These are phyloP conservation scores for Nycticebus coucang DNA, from an alignment of 2,113 vertebrate genomes.

Conservation along the genomic window DNA sequence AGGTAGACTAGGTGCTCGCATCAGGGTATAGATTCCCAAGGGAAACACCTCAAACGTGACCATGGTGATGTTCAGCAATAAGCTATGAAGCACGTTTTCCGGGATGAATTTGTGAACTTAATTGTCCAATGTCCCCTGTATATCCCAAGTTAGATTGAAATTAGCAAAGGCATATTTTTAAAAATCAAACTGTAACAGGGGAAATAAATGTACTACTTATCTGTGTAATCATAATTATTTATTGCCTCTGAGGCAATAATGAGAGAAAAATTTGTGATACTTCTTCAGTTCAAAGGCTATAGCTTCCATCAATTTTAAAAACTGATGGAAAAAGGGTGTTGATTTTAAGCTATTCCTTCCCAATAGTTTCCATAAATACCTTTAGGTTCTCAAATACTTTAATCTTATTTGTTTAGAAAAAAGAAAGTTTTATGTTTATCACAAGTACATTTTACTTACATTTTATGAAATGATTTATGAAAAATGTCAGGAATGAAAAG, in stretches of 20 bases:
- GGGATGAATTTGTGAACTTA: no score
- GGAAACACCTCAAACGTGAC: no score
- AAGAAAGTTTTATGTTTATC: background rate
- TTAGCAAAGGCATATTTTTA: background rate
- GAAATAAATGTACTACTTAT: background rate
- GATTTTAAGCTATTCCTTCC: background rate
- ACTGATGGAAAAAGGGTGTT: background rate
- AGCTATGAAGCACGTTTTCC: no score
- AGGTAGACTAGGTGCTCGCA: no score
- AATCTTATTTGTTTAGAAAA: background rate
- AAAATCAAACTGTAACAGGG: conserved; percentile 9
- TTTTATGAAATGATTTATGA: conserved; percentile 8
- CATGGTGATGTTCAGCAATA: no score
- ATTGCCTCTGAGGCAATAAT: background rate
- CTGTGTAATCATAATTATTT: conserved; percentile 5
- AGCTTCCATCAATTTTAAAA: background rate
- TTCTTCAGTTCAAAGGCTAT: background rate
- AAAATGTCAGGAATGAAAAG: background rate
- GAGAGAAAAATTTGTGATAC: background rate
- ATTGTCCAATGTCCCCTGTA: background rate
- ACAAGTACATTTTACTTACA: background rate
- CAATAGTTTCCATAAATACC: background rate
- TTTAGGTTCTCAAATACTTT: background rate
- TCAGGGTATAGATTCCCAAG: no score
- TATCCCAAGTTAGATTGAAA: background rate